These are phyloP conservation scores for Caenorhabditis plicata DNA, from an alignment of 2,888 invertebrate species.

Conservation along the genomic window DNA sequence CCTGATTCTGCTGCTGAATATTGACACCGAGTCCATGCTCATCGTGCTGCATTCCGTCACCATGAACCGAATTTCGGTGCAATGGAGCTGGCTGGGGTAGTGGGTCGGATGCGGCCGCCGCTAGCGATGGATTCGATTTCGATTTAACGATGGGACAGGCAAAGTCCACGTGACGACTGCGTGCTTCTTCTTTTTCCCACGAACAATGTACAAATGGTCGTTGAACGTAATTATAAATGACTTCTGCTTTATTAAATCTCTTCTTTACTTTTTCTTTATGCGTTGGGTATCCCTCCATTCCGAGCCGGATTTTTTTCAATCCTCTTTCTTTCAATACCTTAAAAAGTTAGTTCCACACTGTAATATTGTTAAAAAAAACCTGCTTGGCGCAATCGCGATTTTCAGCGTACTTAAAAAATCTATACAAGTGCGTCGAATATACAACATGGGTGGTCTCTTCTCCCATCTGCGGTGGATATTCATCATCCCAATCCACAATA, in stretches of 20 bases:
- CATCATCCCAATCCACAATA: conserved; percentile 94
- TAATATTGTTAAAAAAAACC: conserved; percentile 17
- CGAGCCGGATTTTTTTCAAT: conserved; percentile 94
- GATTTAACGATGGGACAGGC: conserved; percentile 66
- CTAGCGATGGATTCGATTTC: conserved; percentile 65
- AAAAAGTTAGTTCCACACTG: not conserved
- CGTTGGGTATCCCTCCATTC: conserved; percentile 96
- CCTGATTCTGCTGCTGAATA: no score
- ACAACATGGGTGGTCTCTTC: conserved; percentile 89
- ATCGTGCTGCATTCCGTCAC: no score
- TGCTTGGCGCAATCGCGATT: conserved; percentile 98
- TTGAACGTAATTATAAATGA: conserved; percentile 99
- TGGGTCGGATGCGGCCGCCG: conserved; percentile 67
- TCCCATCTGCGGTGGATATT: conserved; percentile 98
- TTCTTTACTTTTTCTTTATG: conserved; percentile 98
- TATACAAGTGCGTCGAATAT: conserved; percentile 56
- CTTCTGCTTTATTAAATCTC: conserved; percentile 89
- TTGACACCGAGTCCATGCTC: no score
- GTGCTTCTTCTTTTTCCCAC: conserved; percentile 99
- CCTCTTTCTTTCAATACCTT: conserved; percentile 93
- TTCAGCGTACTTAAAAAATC: conserved; percentile 91
- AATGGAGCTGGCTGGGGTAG: conserved; percentile 66
- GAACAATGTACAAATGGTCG: conserved; percentile 98
- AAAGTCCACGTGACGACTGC: conserved; percentile 94
- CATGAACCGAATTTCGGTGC: no score